phyloP scores from a whole-genome alignment of 2,888 invertebrate species.

The Watsonalla binaria region DNA sequence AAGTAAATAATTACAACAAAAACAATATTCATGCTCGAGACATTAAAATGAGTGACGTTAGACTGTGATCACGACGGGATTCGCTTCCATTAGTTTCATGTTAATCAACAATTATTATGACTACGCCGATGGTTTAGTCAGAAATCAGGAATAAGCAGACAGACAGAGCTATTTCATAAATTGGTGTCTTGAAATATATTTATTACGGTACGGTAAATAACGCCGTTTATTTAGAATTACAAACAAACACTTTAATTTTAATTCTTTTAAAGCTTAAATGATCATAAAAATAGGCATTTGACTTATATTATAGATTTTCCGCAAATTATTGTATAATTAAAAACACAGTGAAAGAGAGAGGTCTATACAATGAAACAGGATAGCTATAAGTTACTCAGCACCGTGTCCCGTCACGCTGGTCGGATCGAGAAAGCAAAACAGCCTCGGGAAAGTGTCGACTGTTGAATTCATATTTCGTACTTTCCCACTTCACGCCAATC shows the following conservation, averaged over 20 bases:
- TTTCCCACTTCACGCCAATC: constrained; percentile 23
- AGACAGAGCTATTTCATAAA: no score
- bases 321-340: neutral
- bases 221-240: no score
- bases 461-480: constrained; percentile 22
- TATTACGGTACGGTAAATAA: no score
- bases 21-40: neutral
- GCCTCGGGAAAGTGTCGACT: constrained; percentile 27
- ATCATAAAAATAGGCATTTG: no score
- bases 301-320: no score
- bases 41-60: neutral
- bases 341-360: constrained; percentile 8
- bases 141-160: no score
- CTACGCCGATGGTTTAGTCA: no score
- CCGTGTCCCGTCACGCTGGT: constrained; percentile 25
- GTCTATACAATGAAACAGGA: constrained; percentile 17
- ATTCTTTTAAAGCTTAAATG: no score
- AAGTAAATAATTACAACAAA: neutral
- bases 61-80: neutral
- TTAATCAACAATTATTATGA: no score
- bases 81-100: no score
- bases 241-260: no score
- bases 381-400: constrained; percentile 18
- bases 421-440: constrained; percentile 28
- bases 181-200: no score